Conservation (phyloP, 2,797 vertebrate species). For the Eulemur albifrons region DNA sequence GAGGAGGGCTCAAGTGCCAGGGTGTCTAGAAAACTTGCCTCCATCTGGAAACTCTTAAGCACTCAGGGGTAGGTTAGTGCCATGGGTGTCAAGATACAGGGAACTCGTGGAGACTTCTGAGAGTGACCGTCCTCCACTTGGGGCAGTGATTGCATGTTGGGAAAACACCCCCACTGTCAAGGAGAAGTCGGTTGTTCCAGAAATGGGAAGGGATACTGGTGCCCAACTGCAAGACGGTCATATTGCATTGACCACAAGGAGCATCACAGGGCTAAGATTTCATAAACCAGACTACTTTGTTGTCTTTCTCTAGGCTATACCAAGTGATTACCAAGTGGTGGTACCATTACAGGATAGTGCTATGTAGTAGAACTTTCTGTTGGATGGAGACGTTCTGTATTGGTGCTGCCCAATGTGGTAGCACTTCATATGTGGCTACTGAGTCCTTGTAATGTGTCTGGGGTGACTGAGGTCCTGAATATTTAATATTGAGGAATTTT, state of each 20-base stretch:
- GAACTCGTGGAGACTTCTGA: not conserved
- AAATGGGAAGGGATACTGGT: too few species aligned
- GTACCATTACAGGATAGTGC: not conserved
- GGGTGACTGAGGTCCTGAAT: not conserved
- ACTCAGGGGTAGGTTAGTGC: not conserved
- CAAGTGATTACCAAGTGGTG: not conserved
- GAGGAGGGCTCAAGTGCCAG: not conserved
- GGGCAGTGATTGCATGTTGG: not conserved
- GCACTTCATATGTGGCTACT: not conserved
- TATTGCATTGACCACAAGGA: not conserved
- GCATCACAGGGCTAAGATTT: not conserved
- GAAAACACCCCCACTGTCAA: not conserved
- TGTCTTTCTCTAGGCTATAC: not conserved
- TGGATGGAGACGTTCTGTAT: not conserved
- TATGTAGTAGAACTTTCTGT: not conserved
- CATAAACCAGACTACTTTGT: not conserved
- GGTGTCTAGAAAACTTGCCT: not conserved
- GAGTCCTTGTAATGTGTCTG: not conserved
- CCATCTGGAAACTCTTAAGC: not conserved
- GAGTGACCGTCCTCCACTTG: not conserved
- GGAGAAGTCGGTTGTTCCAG: not conserved
- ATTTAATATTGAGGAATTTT: not conserved
- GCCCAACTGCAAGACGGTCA: not conserved
- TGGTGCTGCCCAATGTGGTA: not conserved
- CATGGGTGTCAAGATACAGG: accelerated